Base-by-base conservation (phyloP, 37 sponge, comb jelly and placozoan genomes). In the Cliona cf. orientalis region DNA sequence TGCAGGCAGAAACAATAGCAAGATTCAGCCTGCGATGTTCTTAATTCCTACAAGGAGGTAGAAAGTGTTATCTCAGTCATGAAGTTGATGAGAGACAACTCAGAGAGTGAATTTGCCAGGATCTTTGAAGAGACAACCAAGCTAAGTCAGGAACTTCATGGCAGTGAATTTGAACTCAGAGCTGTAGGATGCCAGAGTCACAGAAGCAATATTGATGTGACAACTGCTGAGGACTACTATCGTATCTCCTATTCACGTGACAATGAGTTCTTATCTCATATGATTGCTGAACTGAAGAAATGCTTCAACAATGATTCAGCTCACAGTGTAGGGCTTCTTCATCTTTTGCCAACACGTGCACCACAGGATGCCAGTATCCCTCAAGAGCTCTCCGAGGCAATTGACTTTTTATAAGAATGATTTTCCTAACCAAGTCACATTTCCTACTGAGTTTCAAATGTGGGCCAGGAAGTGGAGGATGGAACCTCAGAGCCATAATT, bases 221-320 rank as follows among this genome's bases (percentile, higher is more conserved):
- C 53, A 14, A 46, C 58, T n/a, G 45, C 79, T 33, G 72, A 78
- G 79, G 79, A 85, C 5, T 85, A 85, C 72, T 77, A 85, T 60
- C 61, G 79, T 57, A 42, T 49, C 53, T 49, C 53, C 53, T n/a
- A n/a, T n/a, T n/a, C n/a, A n/a, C 53, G 14, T 14, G 9, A 49
- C 86, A 69, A 75, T 44, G 77, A 75, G 34, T 77, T 85, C 58
- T 49, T 85, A 21, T 75, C 75, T 33, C 62, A 78, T 42, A 29
- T 69, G 59, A 58, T 68, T 3, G 38, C 69, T 53, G 85, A 84
- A 33, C 76, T 74, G 68, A 33, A 84, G 46, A 57, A 66, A n/a
- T 58, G 85, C 9, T 85, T 85, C 64, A 69, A 28, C 44, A 82
- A 29, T 44, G 63, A 66, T 39, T 5, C 73, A 64, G 53, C 53